A percentile compares a stretch with the other conserved stretches of the same genome.
Conservation (phyloP, 1,140 invertebrate genomes). For the Pollicipes pollicipes region DNA sequence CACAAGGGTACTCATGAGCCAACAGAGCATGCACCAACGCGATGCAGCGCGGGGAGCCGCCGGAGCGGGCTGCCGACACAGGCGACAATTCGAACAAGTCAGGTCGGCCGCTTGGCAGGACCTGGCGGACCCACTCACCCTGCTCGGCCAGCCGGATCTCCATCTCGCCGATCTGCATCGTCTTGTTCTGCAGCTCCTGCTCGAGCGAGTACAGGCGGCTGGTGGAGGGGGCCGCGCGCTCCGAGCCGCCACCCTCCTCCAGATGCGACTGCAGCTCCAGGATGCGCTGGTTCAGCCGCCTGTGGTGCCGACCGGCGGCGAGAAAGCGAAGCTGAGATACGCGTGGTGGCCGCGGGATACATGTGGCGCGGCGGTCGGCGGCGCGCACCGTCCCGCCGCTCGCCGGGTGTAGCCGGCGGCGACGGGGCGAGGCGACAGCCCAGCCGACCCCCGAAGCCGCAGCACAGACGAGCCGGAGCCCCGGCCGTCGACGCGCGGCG, state of each 20-base stretch:
- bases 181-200: constrained; percentile 12
- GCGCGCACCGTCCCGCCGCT: no score
- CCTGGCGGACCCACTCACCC: constrained; percentile 9
- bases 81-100: no score
- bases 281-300: constrained; percentile 54
- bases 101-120: no score
- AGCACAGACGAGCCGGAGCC: neutral
- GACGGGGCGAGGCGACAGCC: neutral
- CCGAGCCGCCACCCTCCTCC: constrained; percentile 35
- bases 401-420: no score
- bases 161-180: constrained; percentile 20
- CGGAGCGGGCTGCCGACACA: no score
- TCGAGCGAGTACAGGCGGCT: constrained; percentile 16
- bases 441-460: neutral
- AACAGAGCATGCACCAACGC: no score
- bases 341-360: neutral
- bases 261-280: constrained; percentile 58
- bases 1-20: no score
- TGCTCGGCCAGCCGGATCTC: constrained; percentile 18
- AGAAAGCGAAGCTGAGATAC: neutral
- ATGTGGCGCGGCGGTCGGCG: no score
- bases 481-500: no score
- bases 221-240: constrained; percentile 14
- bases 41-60: no score
- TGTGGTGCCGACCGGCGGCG: constrained; percentile 15